Evolutionary conservation across 2,797 vertebrate genomes (phyloP).

Genomic region (Rhinoraja longicauda): DNA sequence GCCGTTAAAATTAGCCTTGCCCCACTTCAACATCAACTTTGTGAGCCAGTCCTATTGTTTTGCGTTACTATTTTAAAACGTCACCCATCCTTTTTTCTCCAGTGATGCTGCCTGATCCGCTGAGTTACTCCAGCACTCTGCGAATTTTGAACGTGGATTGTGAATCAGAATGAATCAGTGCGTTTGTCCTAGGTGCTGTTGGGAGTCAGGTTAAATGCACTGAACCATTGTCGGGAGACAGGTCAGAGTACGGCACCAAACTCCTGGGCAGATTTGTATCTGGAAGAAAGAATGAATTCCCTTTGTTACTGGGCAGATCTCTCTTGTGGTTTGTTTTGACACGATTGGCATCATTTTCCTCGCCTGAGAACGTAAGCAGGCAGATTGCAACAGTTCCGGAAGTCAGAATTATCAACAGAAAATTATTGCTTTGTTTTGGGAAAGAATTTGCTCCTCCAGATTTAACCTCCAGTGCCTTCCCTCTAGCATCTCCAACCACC

Average conservation of each 20-base stretch:
- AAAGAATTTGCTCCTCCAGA: too few species aligned
- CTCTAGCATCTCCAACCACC: too few species aligned
- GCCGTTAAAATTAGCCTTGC: too few species aligned
- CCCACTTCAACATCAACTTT: too few species aligned
- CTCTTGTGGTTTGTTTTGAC: background rate
- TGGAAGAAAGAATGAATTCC: slow-evolving; percentile 6
- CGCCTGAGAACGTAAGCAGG: background rate
- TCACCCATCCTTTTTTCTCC: too few species aligned
- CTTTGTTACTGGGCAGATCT: background rate
- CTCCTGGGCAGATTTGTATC: background rate
- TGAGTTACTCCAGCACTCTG: background rate
- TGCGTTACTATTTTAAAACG: too few species aligned
- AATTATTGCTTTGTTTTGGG: background rate
- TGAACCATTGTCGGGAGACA: background rate
- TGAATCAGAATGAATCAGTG: too few species aligned
- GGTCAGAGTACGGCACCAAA: background rate
- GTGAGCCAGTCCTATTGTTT: too few species aligned
- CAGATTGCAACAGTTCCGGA: background rate
- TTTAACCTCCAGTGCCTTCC: too few species aligned
- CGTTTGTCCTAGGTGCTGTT: background rate
- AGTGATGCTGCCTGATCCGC: too few species aligned
- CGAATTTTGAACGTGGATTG: background rate
- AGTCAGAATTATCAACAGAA: background rate
- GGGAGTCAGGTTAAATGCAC: background rate
- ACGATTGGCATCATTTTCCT: slow-evolving; percentile 1